phyloP scores from a whole-genome alignment of 1,140 invertebrate genomes.

The Drosophila auraria region DNA sequence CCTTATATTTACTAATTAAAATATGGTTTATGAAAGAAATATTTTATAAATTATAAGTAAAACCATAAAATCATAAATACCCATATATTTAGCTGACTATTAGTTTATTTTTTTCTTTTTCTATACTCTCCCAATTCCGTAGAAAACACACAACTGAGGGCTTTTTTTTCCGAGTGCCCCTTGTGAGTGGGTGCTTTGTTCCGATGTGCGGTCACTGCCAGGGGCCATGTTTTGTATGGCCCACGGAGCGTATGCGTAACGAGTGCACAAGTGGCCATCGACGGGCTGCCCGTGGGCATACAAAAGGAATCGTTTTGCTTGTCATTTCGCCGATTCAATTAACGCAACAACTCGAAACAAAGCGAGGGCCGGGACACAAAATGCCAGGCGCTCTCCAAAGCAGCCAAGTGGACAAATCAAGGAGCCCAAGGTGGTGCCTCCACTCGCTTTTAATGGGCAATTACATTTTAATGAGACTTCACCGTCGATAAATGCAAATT shows the following conservation, averaged over 20 bases:
- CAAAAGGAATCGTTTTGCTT: slow-evolving; percentile 60
- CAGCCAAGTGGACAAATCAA: slow-evolving; percentile 51
- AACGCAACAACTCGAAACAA: slow-evolving; percentile 64
- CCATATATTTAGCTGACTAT: background rate
- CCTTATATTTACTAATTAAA: background rate
- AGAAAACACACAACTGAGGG: background rate
- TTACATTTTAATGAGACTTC: slow-evolving; percentile 69
- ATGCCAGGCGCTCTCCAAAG: slow-evolving; percentile 28
- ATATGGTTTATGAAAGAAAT: background rate
- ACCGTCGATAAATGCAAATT: slow-evolving; percentile 69
- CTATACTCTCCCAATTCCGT: background rate
- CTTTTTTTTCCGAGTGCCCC: slow-evolving; percentile 19
- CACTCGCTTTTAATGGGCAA: slow-evolving; percentile 59
- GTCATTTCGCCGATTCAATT: slow-evolving; percentile 74
- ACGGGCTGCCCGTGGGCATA: slow-evolving; percentile 53
- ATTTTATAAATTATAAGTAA: background rate
- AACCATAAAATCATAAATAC: too few species aligned
- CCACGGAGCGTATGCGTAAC: slow-evolving; percentile 74
- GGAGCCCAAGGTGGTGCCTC: slow-evolving; percentile 13
- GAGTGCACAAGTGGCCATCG: slow-evolving; percentile 63
- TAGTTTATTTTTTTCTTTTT: too few species aligned
- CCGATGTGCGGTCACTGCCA: slow-evolving; percentile 48
- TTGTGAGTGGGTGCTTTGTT: slow-evolving; percentile 42
- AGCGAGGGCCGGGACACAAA: slow-evolving; percentile 17
- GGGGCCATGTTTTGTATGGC: slow-evolving; percentile 67